phyloP scores from a whole-genome alignment of 2,797 vertebrate species.

The Artibeus lituratus region DNA sequence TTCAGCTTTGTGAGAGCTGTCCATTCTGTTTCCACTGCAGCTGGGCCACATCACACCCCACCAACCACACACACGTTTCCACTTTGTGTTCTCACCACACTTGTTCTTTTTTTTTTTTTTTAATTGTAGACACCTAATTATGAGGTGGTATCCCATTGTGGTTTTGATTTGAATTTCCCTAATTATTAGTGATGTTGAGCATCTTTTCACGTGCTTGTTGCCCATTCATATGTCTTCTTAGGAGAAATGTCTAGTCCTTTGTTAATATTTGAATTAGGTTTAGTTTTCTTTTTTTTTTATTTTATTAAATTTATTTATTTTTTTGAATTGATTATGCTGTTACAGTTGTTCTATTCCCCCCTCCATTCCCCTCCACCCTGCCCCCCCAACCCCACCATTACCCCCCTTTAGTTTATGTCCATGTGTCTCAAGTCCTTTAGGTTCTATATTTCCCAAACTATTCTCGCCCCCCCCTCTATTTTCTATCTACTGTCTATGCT shows the following conservation, averaged over 20 bases:
- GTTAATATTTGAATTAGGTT: neutral
- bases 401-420: too few relatives aligned
- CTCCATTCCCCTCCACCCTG: too few relatives aligned
- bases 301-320: too few relatives aligned
- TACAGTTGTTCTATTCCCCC: too few relatives aligned
- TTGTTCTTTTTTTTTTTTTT: too few relatives aligned
- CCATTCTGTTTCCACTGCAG: neutral
- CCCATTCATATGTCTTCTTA: neutral
- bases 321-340: too few relatives aligned
- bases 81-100: neutral
- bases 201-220: neutral
- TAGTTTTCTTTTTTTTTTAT: neutral
- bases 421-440: too few relatives aligned
- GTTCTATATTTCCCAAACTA: too few relatives aligned
- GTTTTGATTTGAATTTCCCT: neutral
- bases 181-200: neutral
- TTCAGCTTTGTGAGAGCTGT: too few relatives aligned
- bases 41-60: rapidly evolving
- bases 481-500: too few relatives aligned
- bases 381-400: too few relatives aligned
- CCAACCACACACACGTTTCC: neutral
- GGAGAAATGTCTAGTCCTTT: neutral
- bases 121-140: neutral
- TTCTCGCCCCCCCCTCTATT: too few relatives aligned
- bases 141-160: neutral